Conservation (phyloP, 1,140 invertebrate genomes). For the Polypedilum pembai region DNA sequence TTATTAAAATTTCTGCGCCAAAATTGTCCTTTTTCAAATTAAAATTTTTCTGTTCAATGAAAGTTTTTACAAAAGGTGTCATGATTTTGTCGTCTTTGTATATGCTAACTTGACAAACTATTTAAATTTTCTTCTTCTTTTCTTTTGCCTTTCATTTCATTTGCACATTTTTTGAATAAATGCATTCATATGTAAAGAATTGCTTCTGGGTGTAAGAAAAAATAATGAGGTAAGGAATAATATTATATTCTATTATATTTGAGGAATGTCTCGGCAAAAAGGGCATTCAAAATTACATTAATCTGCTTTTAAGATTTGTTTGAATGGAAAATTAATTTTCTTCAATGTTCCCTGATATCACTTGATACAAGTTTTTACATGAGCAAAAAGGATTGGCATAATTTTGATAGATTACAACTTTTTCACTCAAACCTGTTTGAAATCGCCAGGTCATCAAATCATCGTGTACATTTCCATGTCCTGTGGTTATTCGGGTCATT, state of each 20-base stretch:
- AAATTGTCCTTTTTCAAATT: not conserved
- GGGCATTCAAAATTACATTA: slow-evolving; percentile 5
- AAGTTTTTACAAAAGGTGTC: too few species aligned
- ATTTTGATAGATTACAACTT: not conserved
- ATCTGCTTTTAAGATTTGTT: not conserved
- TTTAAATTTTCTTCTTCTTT: slow-evolving; percentile 5
- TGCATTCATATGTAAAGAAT: not conserved
- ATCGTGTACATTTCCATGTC: not conserved
- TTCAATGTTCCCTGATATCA: not conserved
- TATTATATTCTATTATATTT: not conserved
- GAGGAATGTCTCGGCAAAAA: not conserved
- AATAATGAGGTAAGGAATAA: not conserved
- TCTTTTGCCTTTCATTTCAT: not conserved
- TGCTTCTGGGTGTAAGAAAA: not conserved
- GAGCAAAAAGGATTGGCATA: not conserved
- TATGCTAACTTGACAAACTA: not conserved
- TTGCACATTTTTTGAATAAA: slow-evolving; percentile 4
- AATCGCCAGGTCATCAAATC: not conserved
- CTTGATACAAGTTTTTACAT: not conserved
- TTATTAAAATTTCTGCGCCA: too few species aligned
- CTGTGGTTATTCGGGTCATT: not conserved
- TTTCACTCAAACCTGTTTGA: not conserved
- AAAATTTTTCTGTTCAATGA: too few species aligned
- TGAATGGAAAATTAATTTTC: slow-evolving; percentile 7
- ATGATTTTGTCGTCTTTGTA: too few species aligned